Percentiles rank a stretch among this genome's conserved stretches.
phyloP scores from a whole-genome alignment of 2,888 invertebrate genomes.

The Catocala sponsa region DNA sequence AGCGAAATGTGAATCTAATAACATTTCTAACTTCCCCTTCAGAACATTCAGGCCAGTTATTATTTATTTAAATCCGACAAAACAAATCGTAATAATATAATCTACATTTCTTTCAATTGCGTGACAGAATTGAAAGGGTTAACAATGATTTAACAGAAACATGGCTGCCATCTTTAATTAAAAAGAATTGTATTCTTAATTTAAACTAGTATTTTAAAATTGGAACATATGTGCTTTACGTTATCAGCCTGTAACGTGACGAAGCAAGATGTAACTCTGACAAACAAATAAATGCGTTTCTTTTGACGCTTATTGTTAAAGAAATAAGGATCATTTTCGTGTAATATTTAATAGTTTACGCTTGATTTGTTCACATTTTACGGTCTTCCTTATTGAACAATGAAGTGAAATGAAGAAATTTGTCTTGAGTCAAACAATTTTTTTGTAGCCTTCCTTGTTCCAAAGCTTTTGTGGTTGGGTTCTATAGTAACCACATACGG shows the following conservation, averaged over 20 bases:
- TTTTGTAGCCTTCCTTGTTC: background rate
- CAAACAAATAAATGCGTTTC: conserved; percentile 12
- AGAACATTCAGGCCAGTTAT: no score
- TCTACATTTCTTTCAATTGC: no score
- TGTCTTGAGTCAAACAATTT: conserved; percentile 40
- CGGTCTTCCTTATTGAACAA: conserved; percentile 77
- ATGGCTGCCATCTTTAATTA: conserved; percentile 37
- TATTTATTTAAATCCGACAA: background rate
- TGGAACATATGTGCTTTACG: conserved; percentile 55
- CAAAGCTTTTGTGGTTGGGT: no score
- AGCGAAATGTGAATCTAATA: no score
- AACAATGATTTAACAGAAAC: conserved; percentile 33
- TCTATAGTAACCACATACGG: no score
- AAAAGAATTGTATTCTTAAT: conserved; percentile 49
- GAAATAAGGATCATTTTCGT: conserved; percentile 20
- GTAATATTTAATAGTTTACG: conserved; percentile 33
- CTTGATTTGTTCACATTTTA: conserved; percentile 64
- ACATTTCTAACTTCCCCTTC: no score
- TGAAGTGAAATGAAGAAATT: conserved; percentile 72
- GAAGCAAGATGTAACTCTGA: conserved; percentile 49
- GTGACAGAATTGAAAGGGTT: conserved; percentile 27
- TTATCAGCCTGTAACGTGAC: conserved; percentile 69
- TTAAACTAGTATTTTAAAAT: conserved; percentile 42
- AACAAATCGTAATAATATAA: background rate
- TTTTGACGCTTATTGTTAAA: background rate